Evolutionary conservation across 2,113 vertebrate species (phyloP).

Genomic region (Mormoops blainvillei): DNA sequence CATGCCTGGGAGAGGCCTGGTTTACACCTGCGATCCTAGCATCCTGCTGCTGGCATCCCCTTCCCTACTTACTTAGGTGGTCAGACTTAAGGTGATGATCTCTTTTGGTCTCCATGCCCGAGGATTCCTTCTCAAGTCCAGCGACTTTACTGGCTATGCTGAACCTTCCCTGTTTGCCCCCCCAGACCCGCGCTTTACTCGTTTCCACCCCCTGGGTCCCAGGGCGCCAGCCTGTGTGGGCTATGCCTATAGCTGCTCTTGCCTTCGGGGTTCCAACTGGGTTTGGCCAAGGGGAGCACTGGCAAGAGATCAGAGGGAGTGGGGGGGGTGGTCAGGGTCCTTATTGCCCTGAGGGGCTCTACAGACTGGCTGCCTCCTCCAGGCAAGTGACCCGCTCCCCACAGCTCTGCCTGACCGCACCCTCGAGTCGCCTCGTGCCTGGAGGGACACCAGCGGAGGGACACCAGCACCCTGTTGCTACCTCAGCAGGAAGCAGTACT

Average conservation of each 20-base stretch:
- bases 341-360: background rate
- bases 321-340: background rate
- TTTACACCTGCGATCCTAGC: too few species aligned
- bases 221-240: background rate
- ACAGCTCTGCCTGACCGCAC: background rate
- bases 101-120: background rate
- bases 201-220: background rate
- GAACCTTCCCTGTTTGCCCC: background rate
- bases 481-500: background rate
- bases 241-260: background rate
- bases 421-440: background rate
- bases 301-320: background rate
- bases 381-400: background rate
- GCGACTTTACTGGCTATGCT: background rate
- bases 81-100: background rate
- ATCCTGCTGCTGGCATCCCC: background rate
- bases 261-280: too few species aligned
- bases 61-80: background rate
- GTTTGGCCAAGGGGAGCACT: background rate
- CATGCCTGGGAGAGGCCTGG: background rate
- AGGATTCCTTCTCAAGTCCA: background rate
- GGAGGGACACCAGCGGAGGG: background rate
- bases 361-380: background rate
- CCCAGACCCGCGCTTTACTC: background rate
- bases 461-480: background rate